These are phyloP conservation scores for Elymnias hypermnestra DNA, from an alignment of 1,140 invertebrate species.

Conservation along the genomic window DNA sequence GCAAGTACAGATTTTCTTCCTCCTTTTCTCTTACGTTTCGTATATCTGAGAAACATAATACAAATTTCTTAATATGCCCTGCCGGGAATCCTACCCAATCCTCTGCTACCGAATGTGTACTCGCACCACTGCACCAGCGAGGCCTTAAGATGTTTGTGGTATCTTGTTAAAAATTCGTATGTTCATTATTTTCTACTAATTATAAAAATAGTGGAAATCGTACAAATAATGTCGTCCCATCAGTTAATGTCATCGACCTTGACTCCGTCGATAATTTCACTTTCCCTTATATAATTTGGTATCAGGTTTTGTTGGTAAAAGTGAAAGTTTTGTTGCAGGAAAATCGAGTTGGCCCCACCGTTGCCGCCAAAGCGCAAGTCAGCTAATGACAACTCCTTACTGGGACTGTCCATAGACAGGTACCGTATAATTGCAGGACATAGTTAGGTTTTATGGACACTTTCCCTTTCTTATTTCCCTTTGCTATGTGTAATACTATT, in stretches of 20 bases:
- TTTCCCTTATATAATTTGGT: slow-evolving; percentile 17
- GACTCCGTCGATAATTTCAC: slow-evolving; percentile 12
- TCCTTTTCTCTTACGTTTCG: no score
- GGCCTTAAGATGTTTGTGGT: no score
- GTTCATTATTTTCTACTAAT: no score
- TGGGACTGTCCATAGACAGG: slow-evolving; percentile 69
- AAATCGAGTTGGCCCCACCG: slow-evolving; percentile 71
- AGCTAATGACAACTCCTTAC: slow-evolving; percentile 61
- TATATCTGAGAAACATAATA: no score
- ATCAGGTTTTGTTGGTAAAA: slow-evolving; percentile 25
- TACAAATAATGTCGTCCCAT: neutral
- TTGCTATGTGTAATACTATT: neutral
- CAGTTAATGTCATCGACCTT: slow-evolving; percentile 9
- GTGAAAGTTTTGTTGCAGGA: slow-evolving; percentile 62
- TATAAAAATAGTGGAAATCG: slow-evolving; percentile 12
- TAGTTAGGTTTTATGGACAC: neutral
- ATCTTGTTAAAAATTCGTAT: no score
- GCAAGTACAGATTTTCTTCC: no score
- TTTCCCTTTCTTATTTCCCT: slow-evolving; percentile 1
- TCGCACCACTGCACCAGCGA: no score
- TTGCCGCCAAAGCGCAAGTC: slow-evolving; percentile 72
- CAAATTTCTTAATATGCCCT: no score
- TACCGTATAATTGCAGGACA: slow-evolving; percentile 41
- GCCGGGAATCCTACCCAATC: no score
- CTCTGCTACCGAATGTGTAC: no score